Evolutionary conservation across 2,888 invertebrate genomes (phyloP).

Genomic region (Blera fallax): DNA sequence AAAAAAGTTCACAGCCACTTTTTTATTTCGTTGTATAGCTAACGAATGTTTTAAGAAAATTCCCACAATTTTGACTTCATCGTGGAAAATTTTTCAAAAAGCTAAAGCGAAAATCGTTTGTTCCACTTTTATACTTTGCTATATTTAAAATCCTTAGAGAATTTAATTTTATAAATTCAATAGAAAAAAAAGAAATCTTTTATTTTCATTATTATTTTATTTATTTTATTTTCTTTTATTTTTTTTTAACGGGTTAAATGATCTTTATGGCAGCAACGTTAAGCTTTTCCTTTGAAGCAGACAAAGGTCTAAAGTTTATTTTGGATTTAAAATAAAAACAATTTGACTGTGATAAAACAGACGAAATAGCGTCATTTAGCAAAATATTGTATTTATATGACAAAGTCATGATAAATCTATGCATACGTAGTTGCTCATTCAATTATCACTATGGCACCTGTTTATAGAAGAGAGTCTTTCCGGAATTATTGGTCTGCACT

Average conservation of each 20-base stretch:
- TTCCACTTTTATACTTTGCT: neutral
- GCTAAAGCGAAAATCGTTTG: neutral
- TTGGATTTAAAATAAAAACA: neutral
- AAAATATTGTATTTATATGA: neutral
- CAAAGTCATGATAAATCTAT: neutral
- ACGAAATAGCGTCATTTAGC: neutral
- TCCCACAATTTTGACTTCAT: neutral
- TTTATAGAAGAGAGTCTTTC: neutral
- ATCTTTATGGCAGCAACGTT: conserved; percentile 7
- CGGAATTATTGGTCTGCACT: neutral
- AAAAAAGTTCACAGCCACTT: neutral
- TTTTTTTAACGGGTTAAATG: neutral
- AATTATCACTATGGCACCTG: conserved; percentile 13
- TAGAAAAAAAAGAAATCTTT: neutral
- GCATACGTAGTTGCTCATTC: conserved; percentile 2
- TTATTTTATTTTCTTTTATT: neutral
- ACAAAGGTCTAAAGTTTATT: conserved; percentile 7
- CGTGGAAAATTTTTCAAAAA: neutral
- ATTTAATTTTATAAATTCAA: neutral
- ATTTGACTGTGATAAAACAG: neutral
- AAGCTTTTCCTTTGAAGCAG: neutral
- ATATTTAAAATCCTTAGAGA: neutral
- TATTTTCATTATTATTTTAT: neutral
- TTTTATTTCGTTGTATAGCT: neutral
- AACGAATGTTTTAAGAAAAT: neutral